Evolutionary conservation across 2,113 vertebrate species (phyloP).

Genomic region (Tonatia bakeri): DNA sequence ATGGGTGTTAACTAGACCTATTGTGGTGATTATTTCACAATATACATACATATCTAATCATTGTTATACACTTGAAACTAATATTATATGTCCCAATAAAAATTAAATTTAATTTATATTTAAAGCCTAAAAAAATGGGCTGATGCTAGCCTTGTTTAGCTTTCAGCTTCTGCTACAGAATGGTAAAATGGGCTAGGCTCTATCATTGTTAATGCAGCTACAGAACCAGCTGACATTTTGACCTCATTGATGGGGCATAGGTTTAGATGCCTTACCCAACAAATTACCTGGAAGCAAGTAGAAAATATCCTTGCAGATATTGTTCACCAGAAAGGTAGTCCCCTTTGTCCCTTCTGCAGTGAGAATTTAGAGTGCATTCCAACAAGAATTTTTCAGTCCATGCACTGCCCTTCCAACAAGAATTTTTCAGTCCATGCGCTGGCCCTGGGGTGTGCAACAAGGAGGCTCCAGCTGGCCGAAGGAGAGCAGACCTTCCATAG

Average conservation of each 20-base stretch:
- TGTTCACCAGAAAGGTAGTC: not conserved
- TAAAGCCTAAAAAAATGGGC: not conserved
- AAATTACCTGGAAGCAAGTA: not conserved
- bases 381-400: not conserved
- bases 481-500: not conserved
- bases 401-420: too few species aligned
- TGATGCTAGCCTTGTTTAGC: not conserved
- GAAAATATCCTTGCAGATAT: not conserved
- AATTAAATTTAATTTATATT: not conserved
- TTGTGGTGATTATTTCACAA: not conserved
- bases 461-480: not conserved
- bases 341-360: not conserved
- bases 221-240: not conserved
- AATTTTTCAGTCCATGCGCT: not conserved
- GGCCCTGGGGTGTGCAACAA: not conserved
- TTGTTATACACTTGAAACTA: not conserved
- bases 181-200: not conserved
- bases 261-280: not conserved
- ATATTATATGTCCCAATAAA: not conserved
- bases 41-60: not conserved
- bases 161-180: not conserved
- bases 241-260: not conserved
- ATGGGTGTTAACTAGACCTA: not conserved
- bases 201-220: not conserved
- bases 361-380: not conserved